Conservation (phyloP, 2,888 invertebrate species). For the Oscheius sp. region DNA sequence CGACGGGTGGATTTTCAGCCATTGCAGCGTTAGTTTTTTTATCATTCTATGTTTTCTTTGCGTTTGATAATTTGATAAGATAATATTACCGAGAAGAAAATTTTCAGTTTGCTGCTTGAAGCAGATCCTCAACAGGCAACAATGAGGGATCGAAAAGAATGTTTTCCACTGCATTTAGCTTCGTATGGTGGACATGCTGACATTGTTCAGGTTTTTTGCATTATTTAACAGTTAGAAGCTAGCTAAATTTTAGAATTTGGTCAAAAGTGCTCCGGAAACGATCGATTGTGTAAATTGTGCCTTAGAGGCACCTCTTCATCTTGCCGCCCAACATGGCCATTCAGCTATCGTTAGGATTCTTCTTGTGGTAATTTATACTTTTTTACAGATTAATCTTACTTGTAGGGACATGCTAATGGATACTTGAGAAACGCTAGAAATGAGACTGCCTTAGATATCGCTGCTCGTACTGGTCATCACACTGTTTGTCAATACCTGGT, state of each 20-base stretch:
- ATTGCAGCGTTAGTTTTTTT: constrained; percentile 1
- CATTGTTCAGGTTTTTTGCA: constrained; percentile 47
- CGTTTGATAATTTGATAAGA: too few species aligned
- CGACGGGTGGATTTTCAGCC: constrained; percentile 78
- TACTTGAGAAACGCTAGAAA: constrained; percentile 73
- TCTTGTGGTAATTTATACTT: constrained; percentile 75
- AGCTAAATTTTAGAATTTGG: constrained; percentile 38
- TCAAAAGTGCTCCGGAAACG: constrained; percentile 35
- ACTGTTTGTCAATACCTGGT: constrained; percentile 53
- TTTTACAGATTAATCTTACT: constrained; percentile 31
- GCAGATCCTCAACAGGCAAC: constrained; percentile 49
- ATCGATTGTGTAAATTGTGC: constrained; percentile 34
- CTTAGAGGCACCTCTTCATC: constrained; percentile 78
- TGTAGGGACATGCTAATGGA: constrained; percentile 61
- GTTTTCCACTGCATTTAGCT: constrained; percentile 65
- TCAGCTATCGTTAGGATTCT: constrained; percentile 77
- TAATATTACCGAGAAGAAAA: constrained; percentile 44
- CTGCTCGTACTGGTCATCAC: constrained; percentile 78
- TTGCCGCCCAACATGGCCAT: constrained; percentile 82
- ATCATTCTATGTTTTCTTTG: background rate
- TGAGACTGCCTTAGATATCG: constrained; percentile 91
- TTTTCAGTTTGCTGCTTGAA: constrained; percentile 47
- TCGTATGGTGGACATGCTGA: constrained; percentile 62
- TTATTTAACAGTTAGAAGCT: background rate
- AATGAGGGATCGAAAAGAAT: constrained; percentile 17